A percentile compares a stretch with the other conserved stretches of the same genome.
Conservation (phyloP, 2,113 vertebrate genomes). For the Myodes glareolus region DNA sequence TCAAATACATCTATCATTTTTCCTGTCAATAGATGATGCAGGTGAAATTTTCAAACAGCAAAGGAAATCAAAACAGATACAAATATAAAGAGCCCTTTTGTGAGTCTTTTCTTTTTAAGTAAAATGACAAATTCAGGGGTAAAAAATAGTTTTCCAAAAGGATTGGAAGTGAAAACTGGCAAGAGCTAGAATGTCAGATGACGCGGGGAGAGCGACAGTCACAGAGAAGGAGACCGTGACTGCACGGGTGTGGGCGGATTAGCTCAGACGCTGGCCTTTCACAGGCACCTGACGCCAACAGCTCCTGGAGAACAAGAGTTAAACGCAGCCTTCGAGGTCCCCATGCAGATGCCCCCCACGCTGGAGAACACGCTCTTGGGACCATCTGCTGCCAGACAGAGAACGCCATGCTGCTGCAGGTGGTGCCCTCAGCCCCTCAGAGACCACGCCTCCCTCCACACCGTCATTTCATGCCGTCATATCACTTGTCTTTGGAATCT, state of each 20-base stretch:
- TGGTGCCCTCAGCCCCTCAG: accelerated
- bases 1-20: background rate
- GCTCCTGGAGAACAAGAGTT: background rate
- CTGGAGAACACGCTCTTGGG: accelerated
- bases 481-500: background rate
- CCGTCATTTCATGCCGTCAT: background rate
- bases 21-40: background rate
- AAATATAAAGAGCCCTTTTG: background rate
- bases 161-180: slow-evolving; percentile 52
- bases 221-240: background rate
- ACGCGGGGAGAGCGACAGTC: background rate
- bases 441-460: background rate
- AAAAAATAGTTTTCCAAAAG: slow-evolving; percentile 49
- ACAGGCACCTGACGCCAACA: slow-evolving; percentile 28
- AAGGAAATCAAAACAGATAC: background rate
- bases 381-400: background rate
- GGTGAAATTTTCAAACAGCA: slow-evolving; percentile 24
- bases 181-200: slow-evolving; percentile 54
- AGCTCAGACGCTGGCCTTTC: slow-evolving; percentile 38
- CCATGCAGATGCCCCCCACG: background rate
- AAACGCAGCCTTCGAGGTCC: background rate
- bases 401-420: background rate
- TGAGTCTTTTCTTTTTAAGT: slow-evolving; percentile 23
- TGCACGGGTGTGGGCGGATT: background rate
- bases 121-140: slow-evolving; percentile 43